A percentile compares a stretch with the other conserved stretches of the same genome.
Evolutionary conservation across 1,140 invertebrate species (phyloP).

Genomic region (Heterodera schachtii): DNA sequence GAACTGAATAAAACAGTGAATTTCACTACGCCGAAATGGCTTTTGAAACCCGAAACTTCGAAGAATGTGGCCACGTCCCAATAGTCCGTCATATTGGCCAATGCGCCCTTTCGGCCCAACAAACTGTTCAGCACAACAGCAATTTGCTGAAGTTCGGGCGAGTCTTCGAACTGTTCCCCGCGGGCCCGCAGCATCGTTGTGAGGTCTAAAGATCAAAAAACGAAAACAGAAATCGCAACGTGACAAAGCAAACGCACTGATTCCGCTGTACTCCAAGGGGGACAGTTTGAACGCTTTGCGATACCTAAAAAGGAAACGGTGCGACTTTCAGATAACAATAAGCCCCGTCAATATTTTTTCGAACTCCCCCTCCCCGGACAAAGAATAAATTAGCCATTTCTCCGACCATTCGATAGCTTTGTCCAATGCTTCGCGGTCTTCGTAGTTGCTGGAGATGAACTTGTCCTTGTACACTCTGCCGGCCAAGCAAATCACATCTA

Average conservation of each 20-base stretch:
- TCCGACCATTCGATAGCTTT: slow-evolving; percentile 87
- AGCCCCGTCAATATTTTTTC: no score
- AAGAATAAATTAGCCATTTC: slow-evolving; percentile 12
- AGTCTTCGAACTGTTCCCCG: slow-evolving; percentile 90
- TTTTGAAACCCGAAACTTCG: slow-evolving; percentile 78
- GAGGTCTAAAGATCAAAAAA: slow-evolving; percentile 71
- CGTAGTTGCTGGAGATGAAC: slow-evolving; percentile 91
- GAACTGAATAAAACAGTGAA: slow-evolving; percentile 69
- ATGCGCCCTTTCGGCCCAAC: slow-evolving; percentile 94
- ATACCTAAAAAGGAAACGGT: slow-evolving; percentile 71
- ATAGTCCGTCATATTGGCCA: slow-evolving; percentile 89
- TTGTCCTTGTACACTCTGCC: slow-evolving; percentile 98
- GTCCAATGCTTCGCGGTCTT: slow-evolving; percentile 82
- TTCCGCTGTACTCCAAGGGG: slow-evolving; percentile 97
- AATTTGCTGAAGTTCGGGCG: slow-evolving; percentile 84
- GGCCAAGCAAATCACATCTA: slow-evolving; percentile 94
- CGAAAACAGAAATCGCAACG: background rate
- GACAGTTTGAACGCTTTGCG: slow-evolving; percentile 95
- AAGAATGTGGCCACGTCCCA: slow-evolving; percentile 99
- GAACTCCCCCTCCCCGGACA: background rate
- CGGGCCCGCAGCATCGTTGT: slow-evolving; percentile 95
- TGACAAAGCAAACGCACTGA: slow-evolving; percentile 70
- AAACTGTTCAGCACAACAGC: slow-evolving; percentile 92
- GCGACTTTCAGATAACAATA: no score
- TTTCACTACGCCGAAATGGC: slow-evolving; percentile 24